These are phyloP conservation scores for Epinephelus fuscoguttatus DNA, from an alignment of 2,113 vertebrate genomes.

Conservation along the genomic window DNA sequence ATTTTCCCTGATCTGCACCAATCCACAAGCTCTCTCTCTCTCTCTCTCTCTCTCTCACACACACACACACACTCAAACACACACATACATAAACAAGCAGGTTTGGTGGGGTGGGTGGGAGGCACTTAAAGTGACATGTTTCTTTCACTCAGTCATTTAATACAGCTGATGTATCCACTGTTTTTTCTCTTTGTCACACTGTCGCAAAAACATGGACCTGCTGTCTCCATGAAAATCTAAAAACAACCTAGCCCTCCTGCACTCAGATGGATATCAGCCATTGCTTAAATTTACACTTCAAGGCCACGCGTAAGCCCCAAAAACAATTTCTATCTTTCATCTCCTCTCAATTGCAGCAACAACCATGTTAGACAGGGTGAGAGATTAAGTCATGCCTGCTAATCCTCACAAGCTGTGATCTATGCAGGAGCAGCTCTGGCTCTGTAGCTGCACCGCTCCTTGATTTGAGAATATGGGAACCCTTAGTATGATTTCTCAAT, in stretches of 20 bases:
- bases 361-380: conserved; percentile 67
- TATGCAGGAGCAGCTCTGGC: conserved; percentile 69
- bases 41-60: too few species aligned
- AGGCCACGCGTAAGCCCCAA: neutral
- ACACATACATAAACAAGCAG: conserved; percentile 11
- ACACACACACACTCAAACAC: neutral
- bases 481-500: conserved; percentile 51
- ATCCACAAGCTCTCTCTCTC: neutral
- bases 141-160: conserved; percentile 28
- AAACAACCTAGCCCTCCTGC: neutral
- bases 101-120: conserved; percentile 34
- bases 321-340: conserved; percentile 63
- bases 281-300: conserved; percentile 21
- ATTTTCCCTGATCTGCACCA: conserved; percentile 24
- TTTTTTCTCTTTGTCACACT: neutral
- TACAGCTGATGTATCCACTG: conserved; percentile 12
- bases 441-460: conserved; percentile 55
- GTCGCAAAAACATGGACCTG: neutral
- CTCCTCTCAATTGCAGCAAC: conserved; percentile 63
- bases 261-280: conserved; percentile 1
- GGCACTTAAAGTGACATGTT: conserved; percentile 27
- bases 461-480: conserved; percentile 50
- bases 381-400: conserved; percentile 82
- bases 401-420: conserved; percentile 81
- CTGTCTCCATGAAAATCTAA: conserved; percentile 3